Base-by-base conservation (phyloP, 2,113 vertebrate genomes). In the Taxidea taxus region DNA sequence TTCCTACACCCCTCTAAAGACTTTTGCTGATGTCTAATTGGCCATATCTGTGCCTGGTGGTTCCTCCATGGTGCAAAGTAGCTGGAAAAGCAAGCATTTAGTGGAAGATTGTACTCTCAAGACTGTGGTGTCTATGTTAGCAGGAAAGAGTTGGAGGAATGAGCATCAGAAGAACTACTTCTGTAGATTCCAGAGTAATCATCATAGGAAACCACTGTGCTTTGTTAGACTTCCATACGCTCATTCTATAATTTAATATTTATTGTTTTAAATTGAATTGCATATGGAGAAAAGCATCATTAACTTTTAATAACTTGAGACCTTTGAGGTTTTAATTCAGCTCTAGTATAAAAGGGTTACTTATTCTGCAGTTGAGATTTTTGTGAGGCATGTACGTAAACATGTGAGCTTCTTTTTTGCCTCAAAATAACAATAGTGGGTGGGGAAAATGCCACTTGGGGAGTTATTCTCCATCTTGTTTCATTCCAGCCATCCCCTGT, bases 231-330 rank as follows among this genome's bases (percentile, higher is more conserved):
- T 77, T 75, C 10, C 4, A n/a, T 51, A 25, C 12, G 31, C 7
- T 49, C 23, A 62, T 16, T 4, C 39, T 54, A 9, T 64, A 47
- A 18, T 37, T 84, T 70, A 49, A 3, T 56, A n/a, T 88, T 56
- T 90, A 15, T 87, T 77, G 31, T 85, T 72, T 97, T 74, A 74
- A 42, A 66, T 66, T 82, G 56, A 95, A 94, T 70, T 66, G n/a
- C 42, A n/a, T 93, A 25, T 51, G 37, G 18, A 1, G 54, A 91
- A 64, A 80, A 4, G 23, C 1, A 74, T 1, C n/a, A 11, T 56
- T 74, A 31, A 31, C 8, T 74, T 77, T 94, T 90, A 42, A 44
- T 82, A 82, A 27, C 34, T 58, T 16, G 29, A 23, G 12, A 5
- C 0, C 13, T 62, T 87, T 81, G 39, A 87, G 23, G 47, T 66